These are phyloP conservation scores for Cydia strobilella DNA, from an alignment of 1,140 invertebrate species.

Conservation along the genomic window DNA sequence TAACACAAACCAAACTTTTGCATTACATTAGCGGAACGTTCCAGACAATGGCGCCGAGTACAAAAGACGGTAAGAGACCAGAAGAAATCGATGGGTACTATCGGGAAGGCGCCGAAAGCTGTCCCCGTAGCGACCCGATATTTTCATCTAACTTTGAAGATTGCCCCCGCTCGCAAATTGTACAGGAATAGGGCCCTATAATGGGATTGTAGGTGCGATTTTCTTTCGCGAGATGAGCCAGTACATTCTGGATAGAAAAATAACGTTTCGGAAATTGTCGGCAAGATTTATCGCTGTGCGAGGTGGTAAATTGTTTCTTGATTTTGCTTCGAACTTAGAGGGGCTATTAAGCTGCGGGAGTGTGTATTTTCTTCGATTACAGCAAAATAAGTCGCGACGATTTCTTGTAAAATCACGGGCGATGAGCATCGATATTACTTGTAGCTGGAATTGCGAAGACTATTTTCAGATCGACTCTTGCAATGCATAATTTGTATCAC, in stretches of 20 bases:
- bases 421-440: not conserved
- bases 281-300: conserved; percentile 64
- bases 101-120: conserved; percentile 51
- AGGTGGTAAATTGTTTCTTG: conserved; percentile 72
- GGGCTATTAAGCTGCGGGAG: conserved; percentile 32
- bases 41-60: conserved; percentile 30
- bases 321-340: conserved; percentile 49
- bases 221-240: conserved; percentile 64
- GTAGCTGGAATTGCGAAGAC: not conserved
- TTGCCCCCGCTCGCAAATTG: conserved; percentile 72
- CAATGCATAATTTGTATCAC: not conserved
- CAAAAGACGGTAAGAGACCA: conserved; percentile 43
- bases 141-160: conserved; percentile 78
- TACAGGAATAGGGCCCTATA: conserved; percentile 75
- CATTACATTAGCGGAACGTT: not conserved
- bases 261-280: conserved; percentile 73
- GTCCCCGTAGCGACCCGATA: conserved; percentile 50
- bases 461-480: not conserved
- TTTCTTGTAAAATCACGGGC: not conserved
- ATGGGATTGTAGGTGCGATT: conserved; percentile 75
- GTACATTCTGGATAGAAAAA: conserved; percentile 72
- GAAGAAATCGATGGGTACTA: conserved; percentile 50
- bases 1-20: conserved; percentile 11
- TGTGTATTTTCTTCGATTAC: conserved; percentile 25
- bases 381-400: not conserved